Evolutionary conservation across 2,888 invertebrate genomes (phyloP).

Genomic region (Pseudolycoriella hygida): DNA sequence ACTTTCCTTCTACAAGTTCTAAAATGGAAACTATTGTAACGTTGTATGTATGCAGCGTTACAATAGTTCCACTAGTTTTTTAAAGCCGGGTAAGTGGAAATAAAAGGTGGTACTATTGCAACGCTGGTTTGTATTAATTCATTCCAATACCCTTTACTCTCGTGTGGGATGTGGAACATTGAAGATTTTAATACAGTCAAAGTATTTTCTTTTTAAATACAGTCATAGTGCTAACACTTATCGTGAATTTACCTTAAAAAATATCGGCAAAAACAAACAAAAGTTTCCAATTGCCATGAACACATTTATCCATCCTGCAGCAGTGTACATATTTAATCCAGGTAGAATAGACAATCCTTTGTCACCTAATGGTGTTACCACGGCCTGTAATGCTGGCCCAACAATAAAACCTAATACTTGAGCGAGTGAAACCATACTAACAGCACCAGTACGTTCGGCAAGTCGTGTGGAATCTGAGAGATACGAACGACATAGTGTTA

Average conservation of each 20-base stretch:
- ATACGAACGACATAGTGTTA: constrained; percentile 70
- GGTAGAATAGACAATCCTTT: constrained; percentile 37
- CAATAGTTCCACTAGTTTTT: too few relatives aligned
- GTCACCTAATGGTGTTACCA: constrained; percentile 59
- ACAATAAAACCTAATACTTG: constrained; percentile 77
- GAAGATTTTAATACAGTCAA: too few relatives aligned
- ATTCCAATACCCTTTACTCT: too few relatives aligned
- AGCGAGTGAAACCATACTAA: constrained; percentile 66
- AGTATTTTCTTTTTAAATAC: too few relatives aligned
- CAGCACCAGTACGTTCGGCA: constrained; percentile 62
- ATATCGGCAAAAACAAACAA: constrained; percentile 50
- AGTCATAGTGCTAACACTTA: not conserved
- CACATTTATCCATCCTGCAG: constrained; percentile 72
- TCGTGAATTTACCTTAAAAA: constrained; percentile 44
- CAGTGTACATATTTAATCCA: constrained; percentile 71
- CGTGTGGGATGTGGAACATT: too few relatives aligned
- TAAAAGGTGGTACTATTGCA: too few relatives aligned
- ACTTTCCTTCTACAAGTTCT: too few relatives aligned
- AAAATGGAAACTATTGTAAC: too few relatives aligned
- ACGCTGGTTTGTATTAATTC: too few relatives aligned
- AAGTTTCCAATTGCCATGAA: constrained; percentile 54
- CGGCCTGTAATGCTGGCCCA: constrained; percentile 68
- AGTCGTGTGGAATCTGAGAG: constrained; percentile 68
- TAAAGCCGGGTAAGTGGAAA: too few relatives aligned
- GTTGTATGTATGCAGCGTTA: too few relatives aligned